A percentile compares a stretch with the other conserved stretches of the same genome.
Conservation (phyloP, 2,797 vertebrate species). For the Botia almorhae region DNA sequence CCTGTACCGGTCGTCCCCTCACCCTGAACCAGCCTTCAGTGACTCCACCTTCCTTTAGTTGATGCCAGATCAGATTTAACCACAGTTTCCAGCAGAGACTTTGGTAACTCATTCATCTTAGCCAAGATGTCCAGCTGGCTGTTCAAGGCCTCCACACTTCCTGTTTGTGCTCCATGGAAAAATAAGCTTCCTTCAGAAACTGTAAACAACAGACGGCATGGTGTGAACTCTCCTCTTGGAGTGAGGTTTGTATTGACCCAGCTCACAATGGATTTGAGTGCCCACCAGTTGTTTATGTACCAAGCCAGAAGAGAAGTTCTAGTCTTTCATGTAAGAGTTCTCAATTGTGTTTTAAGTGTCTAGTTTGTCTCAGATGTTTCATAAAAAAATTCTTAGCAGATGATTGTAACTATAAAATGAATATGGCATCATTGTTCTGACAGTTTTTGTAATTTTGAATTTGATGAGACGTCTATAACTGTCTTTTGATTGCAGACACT, state of each 20-base stretch:
- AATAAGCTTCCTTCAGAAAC: neutral
- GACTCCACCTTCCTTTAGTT: conserved; percentile 74
- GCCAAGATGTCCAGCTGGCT: conserved; percentile 37
- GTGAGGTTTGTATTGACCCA: neutral
- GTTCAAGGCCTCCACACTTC: conserved; percentile 8
- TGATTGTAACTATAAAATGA: neutral
- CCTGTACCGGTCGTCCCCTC: conserved; percentile 68
- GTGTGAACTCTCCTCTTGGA: conserved; percentile 13
- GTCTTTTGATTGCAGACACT: neutral
- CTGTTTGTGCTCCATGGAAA: conserved; percentile 8
- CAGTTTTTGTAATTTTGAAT: no score
- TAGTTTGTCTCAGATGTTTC: no score
- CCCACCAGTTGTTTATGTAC: no score
- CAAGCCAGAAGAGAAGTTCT: no score
- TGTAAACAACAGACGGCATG: conserved; percentile 12
- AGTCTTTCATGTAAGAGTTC: neutral
- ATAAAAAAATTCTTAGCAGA: no score
- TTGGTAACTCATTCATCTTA: neutral
- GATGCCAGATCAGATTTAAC: conserved; percentile 68
- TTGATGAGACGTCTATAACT: neutral
- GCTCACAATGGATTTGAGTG: neutral
- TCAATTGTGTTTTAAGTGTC: no score
- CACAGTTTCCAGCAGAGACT: conserved; percentile 22
- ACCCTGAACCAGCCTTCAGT: conserved; percentile 58
- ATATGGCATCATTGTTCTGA: neutral